Conservation (phyloP, 2,113 vertebrate genomes). For the Aegithalos caudatus region DNA sequence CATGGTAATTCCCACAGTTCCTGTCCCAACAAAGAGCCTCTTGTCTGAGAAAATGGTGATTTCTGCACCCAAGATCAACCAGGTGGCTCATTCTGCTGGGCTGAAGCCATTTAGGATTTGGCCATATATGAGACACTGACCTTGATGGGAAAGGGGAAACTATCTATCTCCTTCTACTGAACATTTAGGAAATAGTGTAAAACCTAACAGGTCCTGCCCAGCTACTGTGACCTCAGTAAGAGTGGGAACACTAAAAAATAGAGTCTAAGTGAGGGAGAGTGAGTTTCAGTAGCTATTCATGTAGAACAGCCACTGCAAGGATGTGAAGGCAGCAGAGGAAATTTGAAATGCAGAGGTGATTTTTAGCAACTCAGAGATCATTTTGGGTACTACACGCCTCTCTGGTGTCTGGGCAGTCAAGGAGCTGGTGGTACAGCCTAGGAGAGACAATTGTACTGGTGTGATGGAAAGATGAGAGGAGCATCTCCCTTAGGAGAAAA, state of each 20-base stretch:
- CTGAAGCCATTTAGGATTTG: not conserved
- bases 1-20: fast-evolving
- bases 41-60: not conserved
- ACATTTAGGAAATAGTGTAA: not conserved
- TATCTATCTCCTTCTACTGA: fast-evolving
- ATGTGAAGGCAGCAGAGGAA: not conserved
- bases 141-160: not conserved
- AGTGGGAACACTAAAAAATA: not conserved
- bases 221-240: not conserved
- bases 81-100: not conserved
- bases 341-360: not conserved
- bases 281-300: not conserved
- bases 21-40: not conserved
- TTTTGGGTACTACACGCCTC: not conserved
- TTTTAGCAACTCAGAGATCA: not conserved
- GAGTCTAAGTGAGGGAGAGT: not conserved
- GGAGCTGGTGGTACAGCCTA: not conserved
- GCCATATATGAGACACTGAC: not conserved
- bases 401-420: not conserved
- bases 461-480: not conserved
- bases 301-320: not conserved
- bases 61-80: not conserved
- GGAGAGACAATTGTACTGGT: not conserved
- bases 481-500: fast-evolving
- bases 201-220: not conserved